These are phyloP conservation scores for Ditylenchus dipsaci DNA, from an alignment of 1,140 invertebrate species.

Conservation along the genomic window DNA sequence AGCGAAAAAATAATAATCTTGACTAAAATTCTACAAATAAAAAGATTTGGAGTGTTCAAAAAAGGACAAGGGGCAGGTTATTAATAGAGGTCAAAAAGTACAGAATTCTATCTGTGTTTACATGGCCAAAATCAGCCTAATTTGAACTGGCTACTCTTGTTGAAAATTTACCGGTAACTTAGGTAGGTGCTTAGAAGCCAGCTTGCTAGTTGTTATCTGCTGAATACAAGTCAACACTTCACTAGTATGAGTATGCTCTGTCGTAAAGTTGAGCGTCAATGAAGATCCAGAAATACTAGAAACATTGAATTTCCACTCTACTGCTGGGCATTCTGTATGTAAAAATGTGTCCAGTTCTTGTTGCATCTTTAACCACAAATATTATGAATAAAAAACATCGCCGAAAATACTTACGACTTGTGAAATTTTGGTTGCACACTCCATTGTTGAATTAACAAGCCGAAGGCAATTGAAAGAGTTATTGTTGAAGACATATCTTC, in stretches of 20 bases:
- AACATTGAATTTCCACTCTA: neutral
- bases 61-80: no score
- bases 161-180: constrained; percentile 2
- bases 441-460: constrained; percentile 1
- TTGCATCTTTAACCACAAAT: neutral
- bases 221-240: neutral
- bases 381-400: neutral
- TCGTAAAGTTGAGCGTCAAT: neutral
- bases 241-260: neutral
- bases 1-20: no score
- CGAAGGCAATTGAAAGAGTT: neutral
- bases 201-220: neutral
- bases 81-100: no score
- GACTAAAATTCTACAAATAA: no score
- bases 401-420: neutral
- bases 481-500: constrained; percentile 3
- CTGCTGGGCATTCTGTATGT: neutral
- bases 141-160: no score
- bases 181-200: neutral
- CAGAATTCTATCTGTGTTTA: no score
- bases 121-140: no score
- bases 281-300: constrained; percentile 1
- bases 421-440: neutral
- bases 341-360: neutral
- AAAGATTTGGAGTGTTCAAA: no score